Evolutionary conservation across 2,113 vertebrate species (phyloP), one percentile per base, ranked within the genome.

Genomic region (Melanerpes formicivorus): DNA sequence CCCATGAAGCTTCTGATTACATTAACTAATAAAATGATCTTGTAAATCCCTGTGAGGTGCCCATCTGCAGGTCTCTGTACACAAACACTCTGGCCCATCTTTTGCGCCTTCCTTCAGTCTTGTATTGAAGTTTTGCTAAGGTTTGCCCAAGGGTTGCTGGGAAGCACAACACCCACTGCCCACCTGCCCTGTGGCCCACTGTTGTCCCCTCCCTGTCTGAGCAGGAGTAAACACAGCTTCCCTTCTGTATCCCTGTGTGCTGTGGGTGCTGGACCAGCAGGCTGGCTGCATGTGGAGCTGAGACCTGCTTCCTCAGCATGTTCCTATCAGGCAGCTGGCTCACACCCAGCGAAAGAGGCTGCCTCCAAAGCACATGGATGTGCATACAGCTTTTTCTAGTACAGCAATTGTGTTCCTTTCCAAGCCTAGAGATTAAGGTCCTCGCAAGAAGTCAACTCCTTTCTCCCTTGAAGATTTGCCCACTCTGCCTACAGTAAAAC

Each of bases 281-380:
- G 30, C 71, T 25, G 91, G 78, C 93, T 59, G 56, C 17, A 2
- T 2, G 0, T n/a, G 85, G 64, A 84, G 37, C 10, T 1, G 22
- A 48, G 91, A 90, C 80, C 83, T 90, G 90, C 95, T 94, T 94
- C 90, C 90, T 95, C 93, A 93, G 92, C 91, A 71, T 75, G 69
- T 88, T 93, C 76, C 80, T 65, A 14, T 62, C 13, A 1, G 67
- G 80, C 66, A 80, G 90, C 93, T 93, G 91, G 94, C 90, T 64
- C 30, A 3, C n/a, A 15, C 58, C 80, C 95, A 94, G 91, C 2
- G 0, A 81, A 71, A 52, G 25, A 94, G 62, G 11, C 90, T 77
- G 88, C 62, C 74, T 94, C 92, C 80, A 72, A 72, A 90, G 88
- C 93, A 94, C 64, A 67, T 93, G 93, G 77, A 76, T 66, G 85